Evolutionary conservation across 2,113 vertebrate species (phyloP).

Genomic region (Ondatra zibethicus): DNA sequence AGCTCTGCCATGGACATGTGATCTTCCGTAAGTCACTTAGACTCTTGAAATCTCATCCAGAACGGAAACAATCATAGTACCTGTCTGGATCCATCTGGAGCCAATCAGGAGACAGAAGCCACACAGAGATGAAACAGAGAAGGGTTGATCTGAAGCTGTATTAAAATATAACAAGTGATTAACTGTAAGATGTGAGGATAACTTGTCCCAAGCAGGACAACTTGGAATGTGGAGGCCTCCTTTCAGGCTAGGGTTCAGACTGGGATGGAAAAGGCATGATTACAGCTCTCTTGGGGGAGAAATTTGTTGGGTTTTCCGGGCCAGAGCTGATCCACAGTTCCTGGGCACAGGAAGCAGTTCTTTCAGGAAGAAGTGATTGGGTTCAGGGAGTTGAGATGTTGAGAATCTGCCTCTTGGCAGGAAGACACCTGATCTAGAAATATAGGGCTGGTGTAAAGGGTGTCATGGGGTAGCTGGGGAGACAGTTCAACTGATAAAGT

Average conservation of each 20-base stretch:
- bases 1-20: neutral
- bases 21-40: neutral
- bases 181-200: neutral
- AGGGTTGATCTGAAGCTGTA: neutral
- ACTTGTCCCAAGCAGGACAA: neutral
- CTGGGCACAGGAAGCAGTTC: neutral
- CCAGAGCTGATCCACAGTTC: neutral
- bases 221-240: neutral
- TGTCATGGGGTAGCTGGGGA: too few species aligned
- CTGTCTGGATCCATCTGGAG: neutral
- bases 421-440: neutral
- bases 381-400: neutral
- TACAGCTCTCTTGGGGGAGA: neutral
- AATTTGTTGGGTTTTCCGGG: neutral
- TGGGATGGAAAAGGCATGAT: neutral
- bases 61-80: neutral
- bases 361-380: neutral
- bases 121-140: neutral
- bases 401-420: neutral
- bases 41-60: neutral
- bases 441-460: neutral
- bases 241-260: neutral
- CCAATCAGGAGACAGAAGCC: neutral
- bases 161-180: neutral
- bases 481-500: neutral